A percentile compares a stretch with the other conserved stretches of the same genome.
Conservation (phyloP, 2,797 vertebrate genomes). For the Cirrhinus mrigala region DNA sequence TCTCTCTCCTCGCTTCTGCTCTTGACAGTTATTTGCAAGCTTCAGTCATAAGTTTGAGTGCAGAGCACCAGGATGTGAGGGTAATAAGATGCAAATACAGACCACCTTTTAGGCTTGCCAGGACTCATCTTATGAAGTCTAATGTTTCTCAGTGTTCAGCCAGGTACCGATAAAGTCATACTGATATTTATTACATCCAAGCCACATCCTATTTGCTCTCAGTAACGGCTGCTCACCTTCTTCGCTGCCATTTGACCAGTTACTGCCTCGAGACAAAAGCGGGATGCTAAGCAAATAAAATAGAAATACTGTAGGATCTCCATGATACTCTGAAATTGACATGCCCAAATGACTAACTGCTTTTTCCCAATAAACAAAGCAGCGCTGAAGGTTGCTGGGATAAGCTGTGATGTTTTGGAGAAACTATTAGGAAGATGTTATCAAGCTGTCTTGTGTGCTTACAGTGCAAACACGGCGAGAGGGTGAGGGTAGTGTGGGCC, state of each 20-base stretch:
- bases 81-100: slow-evolving; percentile 83
- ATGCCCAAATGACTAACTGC: slow-evolving; percentile 46
- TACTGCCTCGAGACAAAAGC: slow-evolving; percentile 59
- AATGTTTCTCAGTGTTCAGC: background rate
- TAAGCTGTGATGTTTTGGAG: slow-evolving; percentile 68
- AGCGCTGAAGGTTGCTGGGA: slow-evolving; percentile 33
- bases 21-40: slow-evolving; percentile 62
- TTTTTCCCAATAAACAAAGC: slow-evolving; percentile 47
- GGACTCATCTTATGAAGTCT: slow-evolving; percentile 55
- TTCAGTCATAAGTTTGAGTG: slow-evolving; percentile 51
- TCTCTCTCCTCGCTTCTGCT: slow-evolving; percentile 15
- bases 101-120: slow-evolving; percentile 63
- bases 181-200: slow-evolving; percentile 34
- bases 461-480: slow-evolving; percentile 79
- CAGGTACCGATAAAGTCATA: background rate
- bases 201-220: slow-evolving; percentile 61
- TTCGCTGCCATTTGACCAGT: slow-evolving; percentile 49
- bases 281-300: slow-evolving; percentile 48
- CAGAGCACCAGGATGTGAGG: slow-evolving; percentile 69
- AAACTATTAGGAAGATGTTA: slow-evolving; percentile 78
- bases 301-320: slow-evolving; percentile 33
- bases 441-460: slow-evolving; percentile 76
- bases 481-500: slow-evolving; percentile 69
- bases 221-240: slow-evolving; percentile 49
- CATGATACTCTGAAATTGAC: slow-evolving; percentile 43